Conservation (phyloP, 2,113 vertebrate genomes). For the Tangachromis dhanisi region DNA sequence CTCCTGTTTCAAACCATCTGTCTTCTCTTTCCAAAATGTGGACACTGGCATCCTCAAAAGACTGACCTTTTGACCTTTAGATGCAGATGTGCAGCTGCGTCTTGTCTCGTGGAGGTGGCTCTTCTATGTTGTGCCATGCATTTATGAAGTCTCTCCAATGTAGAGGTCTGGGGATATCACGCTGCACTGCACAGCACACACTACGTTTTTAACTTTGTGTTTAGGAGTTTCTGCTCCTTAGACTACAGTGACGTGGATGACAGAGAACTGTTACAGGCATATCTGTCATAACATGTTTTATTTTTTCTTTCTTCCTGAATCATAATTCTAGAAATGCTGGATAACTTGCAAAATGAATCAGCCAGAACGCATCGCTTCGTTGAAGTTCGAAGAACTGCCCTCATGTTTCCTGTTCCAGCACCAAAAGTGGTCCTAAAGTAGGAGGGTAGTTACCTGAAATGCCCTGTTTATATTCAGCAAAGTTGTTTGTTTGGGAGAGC, state of each 20-base stretch:
- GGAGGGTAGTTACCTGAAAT: constrained; percentile 21
- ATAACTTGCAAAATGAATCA: background rate
- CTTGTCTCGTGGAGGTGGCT: background rate
- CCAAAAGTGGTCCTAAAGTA: constrained; percentile 1
- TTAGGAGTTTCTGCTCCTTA: background rate
- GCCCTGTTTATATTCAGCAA: constrained; percentile 24
- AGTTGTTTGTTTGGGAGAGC: constrained; percentile 11
- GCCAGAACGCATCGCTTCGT: background rate
- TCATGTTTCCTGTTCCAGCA: background rate
- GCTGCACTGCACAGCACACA: background rate
- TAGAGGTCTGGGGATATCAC: background rate
- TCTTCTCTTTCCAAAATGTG: background rate
- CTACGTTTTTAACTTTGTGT: background rate
- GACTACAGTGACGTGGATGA: background rate
- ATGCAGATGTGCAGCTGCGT: background rate
- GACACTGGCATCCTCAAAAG: background rate
- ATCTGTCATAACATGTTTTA: background rate
- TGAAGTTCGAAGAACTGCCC: constrained; percentile 20
- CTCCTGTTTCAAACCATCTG: background rate
- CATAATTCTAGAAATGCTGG: background rate
- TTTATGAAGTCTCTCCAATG: background rate
- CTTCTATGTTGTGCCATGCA: background rate
- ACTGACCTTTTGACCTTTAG: background rate
- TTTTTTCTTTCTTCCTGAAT: background rate
- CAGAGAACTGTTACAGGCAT: background rate